These are phyloP conservation scores for Cataglyphis cursor DNA, from an alignment of 2,888 invertebrate genomes.

Conservation along the genomic window DNA sequence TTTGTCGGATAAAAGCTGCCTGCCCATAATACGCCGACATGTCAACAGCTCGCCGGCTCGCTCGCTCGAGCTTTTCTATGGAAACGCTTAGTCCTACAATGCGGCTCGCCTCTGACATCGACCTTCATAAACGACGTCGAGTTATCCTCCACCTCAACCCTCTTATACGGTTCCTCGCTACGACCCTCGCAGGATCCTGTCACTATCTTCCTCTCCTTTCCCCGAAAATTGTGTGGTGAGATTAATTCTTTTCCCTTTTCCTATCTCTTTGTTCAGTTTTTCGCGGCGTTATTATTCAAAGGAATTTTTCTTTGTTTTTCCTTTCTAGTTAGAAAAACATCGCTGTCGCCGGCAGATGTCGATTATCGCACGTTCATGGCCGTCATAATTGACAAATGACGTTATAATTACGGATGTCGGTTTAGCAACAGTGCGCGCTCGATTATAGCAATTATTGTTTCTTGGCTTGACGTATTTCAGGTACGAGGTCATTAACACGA, in stretches of 20 bases:
- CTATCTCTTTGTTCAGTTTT: slow-evolving; percentile 24
- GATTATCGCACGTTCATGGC: slow-evolving; percentile 65
- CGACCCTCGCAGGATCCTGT: not conserved
- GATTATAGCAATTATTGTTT: slow-evolving; percentile 48
- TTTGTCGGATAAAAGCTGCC: slow-evolving; percentile 78
- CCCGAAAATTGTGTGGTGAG: slow-evolving; percentile 65
- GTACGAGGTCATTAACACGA: slow-evolving; percentile 7
- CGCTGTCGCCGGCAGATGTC: slow-evolving; percentile 52
- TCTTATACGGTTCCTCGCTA: slow-evolving; percentile 31
- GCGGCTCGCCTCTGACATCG: slow-evolving; percentile 72
- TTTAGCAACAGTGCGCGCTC: slow-evolving; percentile 34
- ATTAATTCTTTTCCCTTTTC: slow-evolving; percentile 68
- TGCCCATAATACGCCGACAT: slow-evolving; percentile 76
- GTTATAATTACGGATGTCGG: slow-evolving; percentile 25
- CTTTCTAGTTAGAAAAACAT: slow-evolving; percentile 23
- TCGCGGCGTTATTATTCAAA: slow-evolving; percentile 66
- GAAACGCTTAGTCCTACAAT: slow-evolving; percentile 65
- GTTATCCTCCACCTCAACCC: slow-evolving; percentile 41
- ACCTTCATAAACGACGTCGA: slow-evolving; percentile 73
- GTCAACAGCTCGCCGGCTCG: slow-evolving; percentile 74
- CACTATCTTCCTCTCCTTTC: slow-evolving; percentile 8
- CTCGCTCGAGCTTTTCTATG: slow-evolving; percentile 72
- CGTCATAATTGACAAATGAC: slow-evolving; percentile 63
- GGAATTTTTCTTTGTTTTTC: slow-evolving; percentile 46
- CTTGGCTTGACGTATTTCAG: slow-evolving; percentile 48